Percentiles rank a stretch among this genome's conserved stretches.
Evolutionary conservation across 2,888 invertebrate species (phyloP).

Genomic region (Deilephila elpenor): DNA sequence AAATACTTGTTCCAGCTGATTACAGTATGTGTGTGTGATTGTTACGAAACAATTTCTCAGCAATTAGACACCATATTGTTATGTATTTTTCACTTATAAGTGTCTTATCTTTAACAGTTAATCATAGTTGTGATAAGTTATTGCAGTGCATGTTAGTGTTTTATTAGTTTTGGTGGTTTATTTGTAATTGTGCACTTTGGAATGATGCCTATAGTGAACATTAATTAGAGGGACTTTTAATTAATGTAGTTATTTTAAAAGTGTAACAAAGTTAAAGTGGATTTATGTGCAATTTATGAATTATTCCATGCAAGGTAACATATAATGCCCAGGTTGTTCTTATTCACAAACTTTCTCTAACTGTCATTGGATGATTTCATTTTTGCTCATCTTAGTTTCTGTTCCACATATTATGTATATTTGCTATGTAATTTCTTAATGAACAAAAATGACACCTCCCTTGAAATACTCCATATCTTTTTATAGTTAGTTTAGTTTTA

Average conservation of each 20-base stretch:
- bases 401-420: background rate
- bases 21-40: background rate
- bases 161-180: constrained; percentile 23
- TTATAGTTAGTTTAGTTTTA: background rate
- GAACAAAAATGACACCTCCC: too few relatives aligned
- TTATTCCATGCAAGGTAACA: background rate
- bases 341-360: constrained; percentile 25
- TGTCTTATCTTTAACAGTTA: constrained; percentile 48
- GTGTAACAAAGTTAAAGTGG: background rate
- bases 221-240: background rate
- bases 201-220: background rate
- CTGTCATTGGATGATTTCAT: background rate
- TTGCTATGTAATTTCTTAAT: too few relatives aligned
- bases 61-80: constrained; percentile 38
- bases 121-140: constrained; percentile 44
- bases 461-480: constrained; percentile 20
- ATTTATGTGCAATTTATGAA: background rate
- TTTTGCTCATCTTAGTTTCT: background rate
- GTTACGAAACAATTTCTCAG: constrained; percentile 38
- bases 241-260: background rate
- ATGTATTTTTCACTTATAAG: constrained; percentile 39
- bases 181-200: constrained; percentile 7
- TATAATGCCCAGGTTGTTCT: background rate
- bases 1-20: constrained; percentile 14
- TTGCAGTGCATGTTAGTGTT: constrained; percentile 38